Percentiles rank a stretch among this genome's conserved stretches.
phyloP scores from a whole-genome alignment of 2,113 vertebrate genomes.

The Colistium nudipinnis region DNA sequence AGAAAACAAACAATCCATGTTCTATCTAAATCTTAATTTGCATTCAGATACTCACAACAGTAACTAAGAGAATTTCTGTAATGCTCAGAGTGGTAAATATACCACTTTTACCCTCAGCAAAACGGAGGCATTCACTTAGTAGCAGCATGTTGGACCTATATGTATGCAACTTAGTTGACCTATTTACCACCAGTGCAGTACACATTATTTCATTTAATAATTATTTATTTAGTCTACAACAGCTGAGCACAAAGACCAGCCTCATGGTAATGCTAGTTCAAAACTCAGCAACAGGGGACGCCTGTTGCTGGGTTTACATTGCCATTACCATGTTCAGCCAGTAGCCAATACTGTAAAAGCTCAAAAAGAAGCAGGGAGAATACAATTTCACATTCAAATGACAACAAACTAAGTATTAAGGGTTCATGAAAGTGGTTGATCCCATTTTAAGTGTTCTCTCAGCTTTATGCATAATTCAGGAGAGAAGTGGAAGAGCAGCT shows the following conservation, averaged over 20 bases:
- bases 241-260: not conserved
- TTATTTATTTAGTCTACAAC: conserved; percentile 5
- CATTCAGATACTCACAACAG: conserved; percentile 8
- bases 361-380: not conserved
- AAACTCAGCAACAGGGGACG: not conserved
- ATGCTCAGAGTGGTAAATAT: not conserved
- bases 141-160: not conserved
- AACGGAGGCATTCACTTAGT: not conserved
- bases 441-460: not conserved
- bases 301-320: no score
- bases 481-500: not conserved
- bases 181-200: not conserved
- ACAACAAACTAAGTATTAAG: not conserved
- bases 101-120: conserved; percentile 9
- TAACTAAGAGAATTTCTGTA: conserved; percentile 2
- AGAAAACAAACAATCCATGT: not conserved
- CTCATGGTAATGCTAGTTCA: not conserved
- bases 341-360: not conserved
- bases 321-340: not conserved
- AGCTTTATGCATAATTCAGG: not conserved
- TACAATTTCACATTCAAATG: not conserved
- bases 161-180: not conserved
- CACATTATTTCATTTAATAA: not conserved
- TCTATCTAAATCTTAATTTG: not conserved
- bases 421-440: not conserved